Base-by-base conservation (phyloP, 2,113 vertebrate genomes). In the Rhabdomys dilectus region DNA sequence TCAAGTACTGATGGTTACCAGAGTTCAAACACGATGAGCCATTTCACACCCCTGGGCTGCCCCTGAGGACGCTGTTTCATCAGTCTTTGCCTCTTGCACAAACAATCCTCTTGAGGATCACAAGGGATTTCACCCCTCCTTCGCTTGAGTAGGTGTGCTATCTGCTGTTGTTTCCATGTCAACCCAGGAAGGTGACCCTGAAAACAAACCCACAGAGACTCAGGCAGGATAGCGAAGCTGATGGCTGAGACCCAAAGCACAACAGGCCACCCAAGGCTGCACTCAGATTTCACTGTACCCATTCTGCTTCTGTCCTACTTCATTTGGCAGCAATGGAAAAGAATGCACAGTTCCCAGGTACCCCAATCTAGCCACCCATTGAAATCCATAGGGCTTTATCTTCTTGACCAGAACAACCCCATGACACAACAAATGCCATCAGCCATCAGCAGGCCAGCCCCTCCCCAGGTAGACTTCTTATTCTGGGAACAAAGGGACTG, bases 1-100 rank as follows among this genome's bases (percentile, higher is more conserved):
- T 68, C 81, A 96, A 97, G 97, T 73, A 91, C 22, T n/a, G n/a
- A n/a, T n/a, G n/a, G n/a, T n/a, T n/a, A n/a, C n/a, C n/a, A n/a
- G n/a, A n/a, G n/a, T n/a, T n/a, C n/a, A n/a, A n/a, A n/a, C n/a
- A n/a, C n/a, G n/a, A n/a, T 75, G 73, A 97, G 88, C 53, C 97
- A 96, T 73, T 97, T 98, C 95, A 56, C 85, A 96, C 86, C 73
- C 97, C 75, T 94, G 95, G 91, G 97, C 87, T 39, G 88, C 96
- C 86, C 98, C 48, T 60, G 51, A 96, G 94, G 77, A 80, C 96
- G 93, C 89, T 56, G 89, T 95, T 84, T 97, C 95, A 96, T 98
- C 91, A 97, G 64, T 45, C 95, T 39, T 78, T 90, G 48, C 91
- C 91, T 89, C 96, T 96, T 97, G 96, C 94, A 98, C 94, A 82